Evolutionary conservation across 2,888 invertebrate species (phyloP).

Genomic region (Tenthredo mesomela): DNA sequence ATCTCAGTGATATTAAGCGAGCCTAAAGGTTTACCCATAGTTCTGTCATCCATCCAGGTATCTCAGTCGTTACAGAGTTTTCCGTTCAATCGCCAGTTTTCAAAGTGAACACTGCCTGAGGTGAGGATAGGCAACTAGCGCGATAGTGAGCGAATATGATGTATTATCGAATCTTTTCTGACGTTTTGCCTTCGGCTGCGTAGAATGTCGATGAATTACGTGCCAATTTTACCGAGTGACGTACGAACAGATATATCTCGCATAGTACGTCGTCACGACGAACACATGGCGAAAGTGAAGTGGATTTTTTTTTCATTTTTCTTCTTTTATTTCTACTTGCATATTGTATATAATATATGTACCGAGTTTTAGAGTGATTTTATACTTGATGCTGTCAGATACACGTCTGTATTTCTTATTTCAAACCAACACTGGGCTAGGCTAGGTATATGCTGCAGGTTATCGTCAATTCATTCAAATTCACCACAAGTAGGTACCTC

Average conservation of each 20-base stretch:
- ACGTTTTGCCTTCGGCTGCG: background rate
- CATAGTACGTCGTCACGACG: background rate
- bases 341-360: background rate
- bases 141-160: background rate
- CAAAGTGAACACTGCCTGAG: background rate
- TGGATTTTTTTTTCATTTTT: background rate
- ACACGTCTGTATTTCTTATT: slow-evolving; percentile 17
- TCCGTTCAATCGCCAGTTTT: background rate
- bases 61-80: background rate
- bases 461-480: slow-evolving; percentile 12
- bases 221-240: slow-evolving; percentile 26
- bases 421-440: background rate
- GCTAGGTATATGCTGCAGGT: too few relatives aligned
- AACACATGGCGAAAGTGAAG: background rate
- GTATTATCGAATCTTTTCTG: slow-evolving; percentile 16
- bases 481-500: background rate
- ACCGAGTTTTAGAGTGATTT: background rate
- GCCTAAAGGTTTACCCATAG: background rate
- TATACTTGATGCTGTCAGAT: background rate
- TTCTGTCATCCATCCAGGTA: background rate
- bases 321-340: background rate
- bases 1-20: slow-evolving; percentile 19
- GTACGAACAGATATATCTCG: slow-evolving; percentile 12
- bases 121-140: background rate
- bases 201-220: slow-evolving; percentile 27